These are phyloP conservation scores for Leptopilina clavipes DNA, from an alignment of 1,140 invertebrate genomes.

Conservation along the genomic window DNA sequence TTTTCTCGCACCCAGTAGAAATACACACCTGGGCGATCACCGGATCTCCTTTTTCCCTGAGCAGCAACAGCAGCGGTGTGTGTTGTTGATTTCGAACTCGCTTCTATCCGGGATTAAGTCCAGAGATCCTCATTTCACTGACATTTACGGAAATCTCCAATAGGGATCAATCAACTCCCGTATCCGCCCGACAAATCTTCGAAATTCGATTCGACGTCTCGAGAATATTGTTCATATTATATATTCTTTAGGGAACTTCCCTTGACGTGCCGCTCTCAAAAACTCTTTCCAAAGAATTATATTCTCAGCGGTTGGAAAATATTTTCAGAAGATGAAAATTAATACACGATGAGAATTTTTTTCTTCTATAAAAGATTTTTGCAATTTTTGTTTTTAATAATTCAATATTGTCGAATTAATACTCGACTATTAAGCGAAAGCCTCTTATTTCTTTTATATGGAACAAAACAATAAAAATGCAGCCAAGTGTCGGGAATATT, in stretches of 20 bases:
- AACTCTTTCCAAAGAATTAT: not conserved
- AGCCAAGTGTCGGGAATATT: slow-evolving; percentile 10
- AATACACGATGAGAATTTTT: not conserved
- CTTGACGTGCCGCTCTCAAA: not conserved
- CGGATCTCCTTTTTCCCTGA: slow-evolving; percentile 47
- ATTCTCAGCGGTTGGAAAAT: no score
- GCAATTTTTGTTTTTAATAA: no score
- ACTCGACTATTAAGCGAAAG: no score
- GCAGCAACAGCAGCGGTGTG: no score
- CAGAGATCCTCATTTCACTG: slow-evolving; percentile 56
- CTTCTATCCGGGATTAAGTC: slow-evolving; percentile 53
- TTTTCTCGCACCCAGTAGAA: slow-evolving; percentile 54
- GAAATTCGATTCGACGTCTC: slow-evolving; percentile 32
- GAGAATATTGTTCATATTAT: not conserved
- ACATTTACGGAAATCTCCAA: slow-evolving; percentile 13
- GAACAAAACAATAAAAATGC: not conserved
- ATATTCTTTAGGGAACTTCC: no score
- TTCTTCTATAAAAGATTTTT: no score
- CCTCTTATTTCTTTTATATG: not conserved
- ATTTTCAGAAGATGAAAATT: not conserved
- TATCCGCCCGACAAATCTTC: slow-evolving; percentile 29
- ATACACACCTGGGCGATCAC: slow-evolving; percentile 59
- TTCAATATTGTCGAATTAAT: no score
- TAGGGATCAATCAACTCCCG: slow-evolving; percentile 37
- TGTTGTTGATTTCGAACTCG: slow-evolving; percentile 44